Base-by-base conservation (phyloP, 2,888 invertebrate species). In the Aphodius sticticus region DNA sequence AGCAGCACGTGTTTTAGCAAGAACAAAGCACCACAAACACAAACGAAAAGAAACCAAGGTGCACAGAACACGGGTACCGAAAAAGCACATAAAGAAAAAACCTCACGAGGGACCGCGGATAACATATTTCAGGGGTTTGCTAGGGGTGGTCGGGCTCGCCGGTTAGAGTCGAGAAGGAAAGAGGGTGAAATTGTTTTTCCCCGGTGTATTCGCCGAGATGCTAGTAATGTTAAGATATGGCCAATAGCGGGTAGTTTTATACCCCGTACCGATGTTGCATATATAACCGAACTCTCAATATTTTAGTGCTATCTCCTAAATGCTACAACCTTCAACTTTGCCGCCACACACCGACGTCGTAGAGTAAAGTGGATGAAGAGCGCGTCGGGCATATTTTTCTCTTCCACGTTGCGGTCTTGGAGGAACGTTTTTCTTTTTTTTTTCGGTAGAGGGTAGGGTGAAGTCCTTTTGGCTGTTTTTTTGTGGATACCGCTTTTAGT, bases 201-300 rank as follows among this genome's bases (percentile, higher is more conserved):
- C 87, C 86, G 84, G 84, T 83, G 86, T 85, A 86, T 86, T 88
- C 87, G 87, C 85, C 83, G 86, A 86, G 87, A 85, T 85, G 86
- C 86, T 85, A 83, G 89, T 89, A 89, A 89, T 88, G 88, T 88
- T 89, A 89, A 89, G 89, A 89, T 89, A 89, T 89, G 89, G 89
- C 89, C 89, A 88, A 89, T 89, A 88, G 88, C 87, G 87, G 87
- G 87, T 87, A 88, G 89, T 89, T 89, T 89, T 89, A 89, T 89
- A 88, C 87, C 89, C 88, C 85, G 86, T 88, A 89, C 89, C 88
- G 88, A 88, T 89, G 89, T 88, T 89, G 89, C 89, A 89, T 89
- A 89, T 89, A 89, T 89, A 89, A 89, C 87, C 82, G 86, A 84
- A 86, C 85, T 87, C 87, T 89, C 89, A 89, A 89, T 89, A 89